phyloP scores from a whole-genome alignment of 2,113 vertebrate genomes.

The Microcebus jonahi region DNA sequence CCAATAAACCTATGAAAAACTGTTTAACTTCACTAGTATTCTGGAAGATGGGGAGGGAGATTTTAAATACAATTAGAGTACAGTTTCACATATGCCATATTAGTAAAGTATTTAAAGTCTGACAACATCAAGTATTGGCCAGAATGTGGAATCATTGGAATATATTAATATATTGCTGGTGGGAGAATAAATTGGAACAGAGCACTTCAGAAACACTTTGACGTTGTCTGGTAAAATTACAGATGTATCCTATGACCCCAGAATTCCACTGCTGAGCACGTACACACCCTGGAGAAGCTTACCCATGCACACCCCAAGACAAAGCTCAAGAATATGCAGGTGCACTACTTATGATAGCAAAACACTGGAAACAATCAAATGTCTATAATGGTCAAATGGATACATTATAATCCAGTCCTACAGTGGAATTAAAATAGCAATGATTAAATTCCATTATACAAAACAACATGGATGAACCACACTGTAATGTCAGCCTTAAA shows the following conservation, averaged over 20 bases:
- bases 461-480: background rate
- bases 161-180: background rate
- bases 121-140: background rate
- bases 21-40: background rate
- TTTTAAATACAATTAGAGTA: background rate
- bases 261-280: background rate
- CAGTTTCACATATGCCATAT: background rate
- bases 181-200: background rate
- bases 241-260: too few relatives aligned
- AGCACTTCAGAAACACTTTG: background rate
- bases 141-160: background rate
- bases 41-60: background rate
- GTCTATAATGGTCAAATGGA: background rate
- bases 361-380: background rate
- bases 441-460: background rate
- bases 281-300: background rate
- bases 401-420: background rate
- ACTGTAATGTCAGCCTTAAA: background rate
- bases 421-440: background rate
- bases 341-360: background rate
- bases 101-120: background rate
- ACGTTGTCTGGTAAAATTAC: background rate
- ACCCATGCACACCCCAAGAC: rapidly evolving
- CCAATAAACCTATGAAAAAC: background rate
- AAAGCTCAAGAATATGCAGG: background rate